Conservation (phyloP, 2,113 vertebrate genomes). For the Piaya cayana region DNA sequence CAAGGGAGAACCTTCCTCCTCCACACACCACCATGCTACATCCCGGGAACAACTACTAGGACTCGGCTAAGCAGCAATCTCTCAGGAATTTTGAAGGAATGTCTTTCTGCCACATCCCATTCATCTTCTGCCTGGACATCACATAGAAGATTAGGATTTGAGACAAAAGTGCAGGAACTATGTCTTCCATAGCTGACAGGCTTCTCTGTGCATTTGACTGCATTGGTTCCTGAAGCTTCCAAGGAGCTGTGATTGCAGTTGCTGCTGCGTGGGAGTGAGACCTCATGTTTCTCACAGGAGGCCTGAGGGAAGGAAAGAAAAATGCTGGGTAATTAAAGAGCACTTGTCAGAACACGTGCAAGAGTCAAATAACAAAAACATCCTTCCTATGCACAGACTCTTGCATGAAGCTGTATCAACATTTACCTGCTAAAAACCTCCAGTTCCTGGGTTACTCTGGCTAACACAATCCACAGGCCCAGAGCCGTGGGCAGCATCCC, state of each 20-base stretch:
- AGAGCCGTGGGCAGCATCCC: neutral
- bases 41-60: neutral
- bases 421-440: neutral
- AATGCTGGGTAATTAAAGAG: neutral
- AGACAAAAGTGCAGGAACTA: neutral
- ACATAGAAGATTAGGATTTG: neutral
- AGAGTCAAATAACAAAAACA: neutral
- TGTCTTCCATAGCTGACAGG: neutral
- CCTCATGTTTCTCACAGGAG: neutral
- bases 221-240: neutral
- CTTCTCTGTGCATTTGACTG: neutral
- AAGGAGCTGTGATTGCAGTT: neutral
- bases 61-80: neutral
- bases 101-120: neutral
- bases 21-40: neutral
- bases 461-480: neutral
- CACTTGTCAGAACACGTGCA: neutral
- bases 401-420: fast-evolving
- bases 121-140: neutral
- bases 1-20: neutral
- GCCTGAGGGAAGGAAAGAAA: constrained; percentile 8
- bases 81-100: neutral
- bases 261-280: neutral
- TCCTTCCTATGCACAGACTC: neutral
- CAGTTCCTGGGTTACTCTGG: neutral